Evolutionary conservation across 2,888 invertebrate species (phyloP).

Genomic region (Autographa pulchrina): DNA sequence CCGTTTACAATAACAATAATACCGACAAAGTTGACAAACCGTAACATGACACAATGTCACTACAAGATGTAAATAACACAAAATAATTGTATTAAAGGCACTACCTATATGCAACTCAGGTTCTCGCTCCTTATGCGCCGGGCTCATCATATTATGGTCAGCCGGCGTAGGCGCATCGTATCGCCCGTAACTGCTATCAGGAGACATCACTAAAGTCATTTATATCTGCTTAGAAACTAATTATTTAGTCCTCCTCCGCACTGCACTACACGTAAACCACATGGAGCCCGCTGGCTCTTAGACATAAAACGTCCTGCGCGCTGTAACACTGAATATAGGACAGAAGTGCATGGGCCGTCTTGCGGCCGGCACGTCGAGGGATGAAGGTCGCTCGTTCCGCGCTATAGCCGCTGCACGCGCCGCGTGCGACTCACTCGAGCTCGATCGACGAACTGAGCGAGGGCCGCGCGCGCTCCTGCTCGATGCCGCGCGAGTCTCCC

Average conservation of each 20-base stretch:
- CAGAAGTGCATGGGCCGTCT: slow-evolving; percentile 81
- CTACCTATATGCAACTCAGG: slow-evolving; percentile 93
- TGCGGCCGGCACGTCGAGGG: slow-evolving; percentile 81
- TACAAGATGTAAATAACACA: slow-evolving; percentile 45
- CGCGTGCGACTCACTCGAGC: slow-evolving; percentile 87
- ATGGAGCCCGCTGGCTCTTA: slow-evolving; percentile 72
- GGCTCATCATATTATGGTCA: slow-evolving; percentile 83
- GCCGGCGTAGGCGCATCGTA: slow-evolving; percentile 88
- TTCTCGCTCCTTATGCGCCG: slow-evolving; percentile 88
- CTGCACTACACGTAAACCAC: slow-evolving; percentile 86
- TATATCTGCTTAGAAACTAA: slow-evolving; percentile 72
- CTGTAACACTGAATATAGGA: slow-evolving; percentile 79
- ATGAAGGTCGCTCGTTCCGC: slow-evolving; percentile 84
- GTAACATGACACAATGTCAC: slow-evolving; percentile 21
- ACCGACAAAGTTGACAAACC: slow-evolving; percentile 29
- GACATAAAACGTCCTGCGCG: slow-evolving; percentile 73
- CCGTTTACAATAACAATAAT: slow-evolving; percentile 17
- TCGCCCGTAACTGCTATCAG: slow-evolving; percentile 91
- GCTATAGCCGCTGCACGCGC: slow-evolving; percentile 77
- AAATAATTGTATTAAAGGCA: slow-evolving; percentile 42
- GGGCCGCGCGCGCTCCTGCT: slow-evolving; percentile 84
- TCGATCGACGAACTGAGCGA: slow-evolving; percentile 89
- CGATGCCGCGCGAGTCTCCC: slow-evolving; percentile 81
- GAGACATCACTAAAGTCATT: slow-evolving; percentile 90
- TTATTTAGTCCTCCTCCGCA: slow-evolving; percentile 76